A percentile compares a stretch with the other conserved stretches of the same genome.
These are phyloP conservation scores for Cremastobaeus sp. DNA, from an alignment of 2,888 invertebrate species.

Conservation along the genomic window DNA sequence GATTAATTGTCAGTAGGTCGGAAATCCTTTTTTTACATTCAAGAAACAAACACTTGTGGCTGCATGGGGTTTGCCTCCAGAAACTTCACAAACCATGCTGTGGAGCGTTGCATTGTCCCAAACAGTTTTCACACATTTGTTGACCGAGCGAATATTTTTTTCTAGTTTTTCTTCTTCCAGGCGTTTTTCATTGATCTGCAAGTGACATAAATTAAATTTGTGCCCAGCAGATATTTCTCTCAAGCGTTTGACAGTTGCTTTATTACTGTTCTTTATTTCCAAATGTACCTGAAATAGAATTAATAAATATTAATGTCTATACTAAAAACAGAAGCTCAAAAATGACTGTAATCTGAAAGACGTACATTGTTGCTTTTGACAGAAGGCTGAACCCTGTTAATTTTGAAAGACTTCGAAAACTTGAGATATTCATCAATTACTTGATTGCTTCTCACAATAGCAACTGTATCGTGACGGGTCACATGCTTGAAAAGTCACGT, in stretches of 20 bases:
- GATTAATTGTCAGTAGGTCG: too few species aligned
- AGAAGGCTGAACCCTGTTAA: slow-evolving; percentile 78
- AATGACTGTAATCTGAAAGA: too few species aligned
- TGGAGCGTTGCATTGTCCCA: slow-evolving; percentile 82
- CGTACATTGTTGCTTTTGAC: slow-evolving; percentile 78
- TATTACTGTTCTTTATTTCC: slow-evolving; percentile 71
- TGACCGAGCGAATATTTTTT: slow-evolving; percentile 75
- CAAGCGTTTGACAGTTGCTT: slow-evolving; percentile 67
- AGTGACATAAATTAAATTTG: slow-evolving; percentile 83
- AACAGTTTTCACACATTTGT: slow-evolving; percentile 82
- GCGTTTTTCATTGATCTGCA: slow-evolving; percentile 78
- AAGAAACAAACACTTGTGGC: slow-evolving; percentile 77
- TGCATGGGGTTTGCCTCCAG: slow-evolving; percentile 82
- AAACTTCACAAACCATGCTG: slow-evolving; percentile 84
- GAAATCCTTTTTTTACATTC: slow-evolving; percentile 72
- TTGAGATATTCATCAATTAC: slow-evolving; percentile 82
- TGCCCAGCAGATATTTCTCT: slow-evolving; percentile 78
- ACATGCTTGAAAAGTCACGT: slow-evolving; percentile 76
- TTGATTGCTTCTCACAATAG: slow-evolving; percentile 81
- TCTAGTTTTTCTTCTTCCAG: slow-evolving; percentile 78
- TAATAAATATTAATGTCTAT: neutral
- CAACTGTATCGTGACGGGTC: slow-evolving; percentile 77
- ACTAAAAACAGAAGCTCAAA: too few species aligned
- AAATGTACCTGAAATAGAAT: slow-evolving; percentile 67
- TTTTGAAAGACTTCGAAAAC: slow-evolving; percentile 78